A percentile compares a stretch with the other conserved stretches of the same genome.
Conservation (phyloP, 23 tunicate species). For the Trididemnum miniatum region DNA sequence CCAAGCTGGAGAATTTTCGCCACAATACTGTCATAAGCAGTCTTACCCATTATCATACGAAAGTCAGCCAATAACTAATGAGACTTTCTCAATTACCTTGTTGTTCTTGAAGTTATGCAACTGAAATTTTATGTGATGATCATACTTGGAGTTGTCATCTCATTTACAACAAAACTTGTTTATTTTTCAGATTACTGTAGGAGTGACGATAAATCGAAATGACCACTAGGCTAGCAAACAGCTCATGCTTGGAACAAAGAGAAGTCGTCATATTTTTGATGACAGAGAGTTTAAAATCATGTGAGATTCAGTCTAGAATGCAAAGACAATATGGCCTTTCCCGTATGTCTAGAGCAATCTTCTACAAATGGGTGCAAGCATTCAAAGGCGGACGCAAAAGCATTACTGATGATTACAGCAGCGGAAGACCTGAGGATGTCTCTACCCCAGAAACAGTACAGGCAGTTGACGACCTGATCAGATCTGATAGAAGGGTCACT, state of each 20-base stretch:
- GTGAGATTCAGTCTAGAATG: too few species aligned
- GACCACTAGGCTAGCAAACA: constrained; percentile 30
- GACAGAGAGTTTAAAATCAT: constrained; percentile 13
- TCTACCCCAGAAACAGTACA: constrained; percentile 2
- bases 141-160: background rate
- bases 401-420: too few species aligned
- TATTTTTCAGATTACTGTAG: too few species aligned
- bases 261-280: constrained; percentile 1
- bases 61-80: background rate
- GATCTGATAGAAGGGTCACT: too few species aligned
- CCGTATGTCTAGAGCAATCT: too few species aligned
- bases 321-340: too few species aligned
- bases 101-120: constrained; percentile 10
- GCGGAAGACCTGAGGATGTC: constrained; percentile 9
- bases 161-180: background rate
- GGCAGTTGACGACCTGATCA: constrained; percentile 8
- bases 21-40: too few species aligned
- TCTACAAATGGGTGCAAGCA: too few species aligned
- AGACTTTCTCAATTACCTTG: constrained; percentile 11
- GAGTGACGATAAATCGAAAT: constrained; percentile 25
- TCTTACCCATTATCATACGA: too few species aligned
- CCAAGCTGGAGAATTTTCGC: too few species aligned
- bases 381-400: too few species aligned
- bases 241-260: constrained; percentile 30
- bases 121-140: constrained; percentile 12